Percentiles rank a stretch among this genome's conserved stretches.
These are phyloP conservation scores for Pseudolaguvia tuberculata DNA, from an alignment of 2,113 vertebrate species.

Conservation along the genomic window DNA sequence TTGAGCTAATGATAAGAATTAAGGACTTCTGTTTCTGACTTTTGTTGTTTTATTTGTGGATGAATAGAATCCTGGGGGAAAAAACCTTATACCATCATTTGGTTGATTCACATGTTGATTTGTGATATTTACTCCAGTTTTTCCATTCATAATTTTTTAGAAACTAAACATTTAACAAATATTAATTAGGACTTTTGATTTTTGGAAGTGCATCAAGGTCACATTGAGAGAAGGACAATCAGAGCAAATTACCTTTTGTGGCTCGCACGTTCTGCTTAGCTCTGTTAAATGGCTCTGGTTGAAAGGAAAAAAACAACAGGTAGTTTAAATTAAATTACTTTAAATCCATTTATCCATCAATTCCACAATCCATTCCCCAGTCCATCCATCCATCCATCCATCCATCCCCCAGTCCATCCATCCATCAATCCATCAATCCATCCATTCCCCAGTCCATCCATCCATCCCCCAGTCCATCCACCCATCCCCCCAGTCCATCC, in stretches of 20 bases:
- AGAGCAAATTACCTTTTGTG: slow-evolving; percentile 58
- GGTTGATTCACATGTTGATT: not conserved
- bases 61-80: not conserved
- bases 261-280: slow-evolving; percentile 69
- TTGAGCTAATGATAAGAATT: slow-evolving; percentile 1
- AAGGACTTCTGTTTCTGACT: slow-evolving; percentile 17
- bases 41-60: slow-evolving; percentile 2
- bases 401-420: too few relatives aligned
- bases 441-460: too few relatives aligned
- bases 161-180: not conserved
- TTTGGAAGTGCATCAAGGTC: not conserved
- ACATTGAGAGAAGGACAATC: not conserved
- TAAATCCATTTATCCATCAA: too few relatives aligned
- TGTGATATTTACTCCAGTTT: slow-evolving; percentile 29
- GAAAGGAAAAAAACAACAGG: slow-evolving; percentile 17
- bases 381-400: too few relatives aligned
- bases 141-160: not conserved
- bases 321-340: too few relatives aligned
- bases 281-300: slow-evolving; percentile 70
- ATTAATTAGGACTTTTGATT: not conserved
- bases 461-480: too few relatives aligned
- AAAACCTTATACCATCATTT: not conserved
- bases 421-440: too few relatives aligned
- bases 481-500: too few relatives aligned
- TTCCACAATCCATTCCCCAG: too few relatives aligned